phyloP scores from a whole-genome alignment of 53 echinoderm and acorn worm species.

The Astropecten irregularis region DNA sequence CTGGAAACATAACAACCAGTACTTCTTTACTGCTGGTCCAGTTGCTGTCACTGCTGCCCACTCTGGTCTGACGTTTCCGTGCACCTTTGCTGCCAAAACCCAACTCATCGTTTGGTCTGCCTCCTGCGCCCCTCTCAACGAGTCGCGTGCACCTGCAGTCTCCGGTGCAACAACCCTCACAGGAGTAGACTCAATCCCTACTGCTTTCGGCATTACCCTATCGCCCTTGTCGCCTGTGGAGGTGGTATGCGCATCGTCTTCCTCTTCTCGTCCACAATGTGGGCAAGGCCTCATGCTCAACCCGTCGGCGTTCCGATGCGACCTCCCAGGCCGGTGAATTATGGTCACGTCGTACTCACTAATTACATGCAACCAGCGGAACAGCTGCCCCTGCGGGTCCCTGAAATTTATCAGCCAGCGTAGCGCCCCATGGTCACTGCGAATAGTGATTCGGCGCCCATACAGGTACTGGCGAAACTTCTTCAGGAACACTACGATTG shows the following conservation, averaged over 20 bases:
- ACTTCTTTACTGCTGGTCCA: conserved; percentile 1
- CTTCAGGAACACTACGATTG: conserved; percentile 3
- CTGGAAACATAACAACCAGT: conserved; percentile 39
- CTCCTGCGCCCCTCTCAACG: background rate
- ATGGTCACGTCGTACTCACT: background rate
- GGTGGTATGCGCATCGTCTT: background rate
- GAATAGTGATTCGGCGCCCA: background rate
- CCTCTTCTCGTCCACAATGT: background rate
- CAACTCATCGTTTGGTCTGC: conserved; percentile 2
- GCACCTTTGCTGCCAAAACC: background rate
- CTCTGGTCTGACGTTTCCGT: background rate
- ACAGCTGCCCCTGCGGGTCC: background rate
- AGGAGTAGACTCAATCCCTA: background rate
- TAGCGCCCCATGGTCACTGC: background rate
- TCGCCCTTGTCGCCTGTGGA: background rate
- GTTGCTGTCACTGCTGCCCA: background rate
- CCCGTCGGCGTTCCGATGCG: too few relatives aligned
- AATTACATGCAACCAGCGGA: background rate
- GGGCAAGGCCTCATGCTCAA: background rate
- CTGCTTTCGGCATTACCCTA: background rate
- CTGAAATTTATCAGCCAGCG: background rate
- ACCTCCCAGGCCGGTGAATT: background rate
- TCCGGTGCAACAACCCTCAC: background rate
- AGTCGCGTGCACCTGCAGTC: background rate
- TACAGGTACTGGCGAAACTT: background rate